phyloP scores from a whole-genome alignment of 1,140 invertebrate genomes.

The Anastrepha ludens region DNA sequence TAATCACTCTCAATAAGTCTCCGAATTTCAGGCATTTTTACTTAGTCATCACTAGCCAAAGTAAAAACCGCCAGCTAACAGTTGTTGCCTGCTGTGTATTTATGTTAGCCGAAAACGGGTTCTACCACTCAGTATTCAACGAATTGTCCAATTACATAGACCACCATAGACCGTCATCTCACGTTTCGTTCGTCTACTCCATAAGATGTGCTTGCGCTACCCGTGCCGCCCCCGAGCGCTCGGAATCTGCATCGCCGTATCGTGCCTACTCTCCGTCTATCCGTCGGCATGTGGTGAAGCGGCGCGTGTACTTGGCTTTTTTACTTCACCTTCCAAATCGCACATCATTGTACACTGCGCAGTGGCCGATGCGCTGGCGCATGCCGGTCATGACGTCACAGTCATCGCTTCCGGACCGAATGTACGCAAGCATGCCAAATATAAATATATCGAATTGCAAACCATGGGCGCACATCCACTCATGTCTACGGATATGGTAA shows the following conservation, averaged over 20 bases:
- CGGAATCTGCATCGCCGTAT: background rate
- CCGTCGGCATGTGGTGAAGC: background rate
- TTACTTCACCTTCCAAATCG: slow-evolving; percentile 62
- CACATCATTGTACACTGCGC: slow-evolving; percentile 61
- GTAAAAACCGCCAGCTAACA: background rate
- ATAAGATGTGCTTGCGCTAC: too few relatives aligned
- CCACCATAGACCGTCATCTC: background rate
- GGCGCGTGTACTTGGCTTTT: slow-evolving; percentile 61
- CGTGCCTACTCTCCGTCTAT: background rate
- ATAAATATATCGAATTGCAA: slow-evolving; percentile 49
- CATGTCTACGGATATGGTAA: slow-evolving; percentile 50
- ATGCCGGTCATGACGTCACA: slow-evolving; percentile 64
- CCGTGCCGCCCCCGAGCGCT: too few relatives aligned
- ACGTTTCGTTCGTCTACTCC: background rate
- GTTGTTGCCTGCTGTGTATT: background rate
- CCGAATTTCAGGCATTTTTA: background rate
- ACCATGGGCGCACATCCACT: slow-evolving; percentile 33
- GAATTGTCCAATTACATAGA: background rate
- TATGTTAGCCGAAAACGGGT: slow-evolving; percentile 9
- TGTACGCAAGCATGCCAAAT: slow-evolving; percentile 22
- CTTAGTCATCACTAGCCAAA: background rate
- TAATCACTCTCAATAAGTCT: background rate
- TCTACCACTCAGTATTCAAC: background rate
- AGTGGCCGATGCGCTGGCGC: slow-evolving; percentile 59
- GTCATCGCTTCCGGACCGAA: slow-evolving; percentile 55